Evolutionary conservation across 2,797 vertebrate genomes (phyloP).

Genomic region (Nothura maculosa): DNA sequence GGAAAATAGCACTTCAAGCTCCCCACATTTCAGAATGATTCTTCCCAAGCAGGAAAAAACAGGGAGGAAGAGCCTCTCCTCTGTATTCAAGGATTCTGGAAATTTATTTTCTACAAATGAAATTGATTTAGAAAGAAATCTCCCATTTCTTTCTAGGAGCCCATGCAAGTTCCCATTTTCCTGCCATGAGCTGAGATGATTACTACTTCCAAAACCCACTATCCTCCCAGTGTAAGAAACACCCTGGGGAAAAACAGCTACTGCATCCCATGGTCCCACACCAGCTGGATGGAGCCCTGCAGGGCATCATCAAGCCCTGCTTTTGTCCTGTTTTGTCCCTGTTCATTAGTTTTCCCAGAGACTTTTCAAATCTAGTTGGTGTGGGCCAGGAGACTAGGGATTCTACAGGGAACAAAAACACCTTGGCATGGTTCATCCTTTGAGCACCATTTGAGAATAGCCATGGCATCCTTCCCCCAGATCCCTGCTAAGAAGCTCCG

Average conservation of each 20-base stretch:
- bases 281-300: background rate
- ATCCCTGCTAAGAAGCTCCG: background rate
- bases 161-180: background rate
- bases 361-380: accelerated
- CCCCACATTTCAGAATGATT: accelerated
- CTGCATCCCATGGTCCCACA: too few species aligned
- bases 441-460: background rate
- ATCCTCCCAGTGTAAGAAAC: background rate
- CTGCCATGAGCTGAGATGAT: background rate
- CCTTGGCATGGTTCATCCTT: background rate
- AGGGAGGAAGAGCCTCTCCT: background rate
- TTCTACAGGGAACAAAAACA: background rate
- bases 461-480: background rate
- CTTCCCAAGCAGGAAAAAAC: background rate
- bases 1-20: background rate
- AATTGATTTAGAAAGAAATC: background rate
- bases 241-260: background rate
- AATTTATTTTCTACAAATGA: background rate
- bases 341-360: background rate
- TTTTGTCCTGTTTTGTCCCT: background rate
- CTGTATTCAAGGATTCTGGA: background rate
- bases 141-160: too few species aligned
- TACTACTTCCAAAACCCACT: background rate
- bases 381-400: accelerated
- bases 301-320: background rate